These are phyloP conservation scores for Parelbella ahira DNA, from an alignment of 2,888 invertebrate genomes.

Conservation along the genomic window DNA sequence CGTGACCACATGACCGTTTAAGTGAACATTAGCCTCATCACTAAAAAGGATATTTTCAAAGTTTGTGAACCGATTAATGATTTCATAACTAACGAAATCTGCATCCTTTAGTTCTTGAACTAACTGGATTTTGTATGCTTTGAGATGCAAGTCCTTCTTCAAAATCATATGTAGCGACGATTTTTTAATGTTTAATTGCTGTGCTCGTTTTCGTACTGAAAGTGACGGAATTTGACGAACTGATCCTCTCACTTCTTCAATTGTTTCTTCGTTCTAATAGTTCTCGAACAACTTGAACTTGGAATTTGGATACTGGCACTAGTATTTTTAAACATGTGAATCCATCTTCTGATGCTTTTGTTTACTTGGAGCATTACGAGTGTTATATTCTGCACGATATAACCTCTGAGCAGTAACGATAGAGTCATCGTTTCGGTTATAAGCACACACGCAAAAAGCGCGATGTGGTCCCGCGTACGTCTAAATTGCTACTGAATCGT, in stretches of 20 bases:
- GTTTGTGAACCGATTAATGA: constrained; percentile 26
- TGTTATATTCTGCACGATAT: too few relatives aligned
- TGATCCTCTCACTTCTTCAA: constrained; percentile 27
- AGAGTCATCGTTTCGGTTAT: too few relatives aligned
- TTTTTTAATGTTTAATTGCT: constrained; percentile 22
- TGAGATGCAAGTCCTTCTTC: constrained; percentile 11
- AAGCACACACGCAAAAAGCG: too few relatives aligned
- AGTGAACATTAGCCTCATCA: constrained; percentile 29
- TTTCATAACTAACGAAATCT: too few relatives aligned
- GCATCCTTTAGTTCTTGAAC: constrained; percentile 23
- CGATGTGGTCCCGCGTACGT: too few relatives aligned
- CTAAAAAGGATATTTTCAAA: constrained; percentile 26
- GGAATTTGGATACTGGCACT: too few relatives aligned
- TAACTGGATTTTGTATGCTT: constrained; percentile 22
- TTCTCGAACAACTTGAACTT: too few relatives aligned
- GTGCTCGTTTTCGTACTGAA: constrained; percentile 26
- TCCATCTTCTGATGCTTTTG: too few relatives aligned
- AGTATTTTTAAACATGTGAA: too few relatives aligned
- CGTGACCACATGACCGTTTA: constrained; percentile 21
- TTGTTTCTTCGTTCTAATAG: neutral
- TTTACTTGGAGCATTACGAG: too few relatives aligned
- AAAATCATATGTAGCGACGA: constrained; percentile 2
- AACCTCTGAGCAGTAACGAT: too few relatives aligned
- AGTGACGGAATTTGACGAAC: constrained; percentile 29
- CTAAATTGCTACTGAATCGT: too few relatives aligned